phyloP scores from a whole-genome alignment of 2,113 vertebrate genomes.

The Vicugna pacos region DNA sequence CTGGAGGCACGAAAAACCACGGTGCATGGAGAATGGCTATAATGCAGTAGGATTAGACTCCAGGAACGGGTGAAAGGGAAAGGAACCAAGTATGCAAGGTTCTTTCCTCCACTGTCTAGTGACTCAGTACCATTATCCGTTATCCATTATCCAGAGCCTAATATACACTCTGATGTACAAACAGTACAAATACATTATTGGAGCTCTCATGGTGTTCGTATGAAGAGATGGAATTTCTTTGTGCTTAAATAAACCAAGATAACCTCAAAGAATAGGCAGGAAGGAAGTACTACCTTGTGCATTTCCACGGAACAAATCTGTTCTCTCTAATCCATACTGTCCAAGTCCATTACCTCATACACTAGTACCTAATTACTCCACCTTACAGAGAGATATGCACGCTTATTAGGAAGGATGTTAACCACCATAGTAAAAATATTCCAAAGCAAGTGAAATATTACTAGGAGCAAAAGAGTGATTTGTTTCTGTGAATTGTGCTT shows the following conservation, averaged over 20 bases:
- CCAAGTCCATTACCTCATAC: conserved; percentile 85
- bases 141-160: not conserved
- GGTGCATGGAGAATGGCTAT: not conserved
- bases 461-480: conserved; percentile 86
- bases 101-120: not conserved
- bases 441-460: conserved; percentile 89
- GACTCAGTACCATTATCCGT: not conserved
- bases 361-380: conserved; percentile 84
- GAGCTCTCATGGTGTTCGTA: not conserved
- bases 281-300: conserved; percentile 43
- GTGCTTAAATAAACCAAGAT: not conserved
- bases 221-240: not conserved
- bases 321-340: conserved; percentile 84
- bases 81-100: not conserved
- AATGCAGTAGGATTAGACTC: not conserved
- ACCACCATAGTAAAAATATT: conserved; percentile 86
- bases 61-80: not conserved
- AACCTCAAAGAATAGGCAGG: conserved; percentile 62
- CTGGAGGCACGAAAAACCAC: not conserved
- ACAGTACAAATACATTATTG: not conserved
- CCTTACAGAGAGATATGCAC: conserved; percentile 81
- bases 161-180: not conserved
- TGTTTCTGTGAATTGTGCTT: conserved; percentile 82
- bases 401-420: conserved; percentile 87
- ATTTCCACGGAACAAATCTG: conserved; percentile 72